Base-by-base conservation (phyloP, 2,113 vertebrate genomes). In the Gymnarchus niloticus region DNA sequence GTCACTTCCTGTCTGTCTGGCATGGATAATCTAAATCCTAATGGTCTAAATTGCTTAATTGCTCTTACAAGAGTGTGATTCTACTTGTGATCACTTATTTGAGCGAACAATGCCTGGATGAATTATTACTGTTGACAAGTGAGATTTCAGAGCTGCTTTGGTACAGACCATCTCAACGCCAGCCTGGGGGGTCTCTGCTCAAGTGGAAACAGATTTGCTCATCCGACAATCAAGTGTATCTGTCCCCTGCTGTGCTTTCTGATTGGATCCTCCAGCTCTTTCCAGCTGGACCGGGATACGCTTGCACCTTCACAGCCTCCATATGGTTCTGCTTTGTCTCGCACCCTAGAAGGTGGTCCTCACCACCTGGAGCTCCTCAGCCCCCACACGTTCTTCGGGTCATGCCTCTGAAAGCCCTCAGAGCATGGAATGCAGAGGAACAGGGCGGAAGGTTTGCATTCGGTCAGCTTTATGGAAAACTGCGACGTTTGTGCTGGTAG, bases 191-290 rank as follows among this genome's bases (percentile, higher is more conserved):
- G 33, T 44, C 37, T 85, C 41, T 44, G 33, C 83, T 57, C 83
- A 87, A 85, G 61, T 83, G 56, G 59, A 85, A 83, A 69, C 85
- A 57, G 85, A 84, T 86, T 80, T 86, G 14, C 59, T 56, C 25
- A 51, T 51, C 73, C 10, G 85, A 51, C 23, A 85, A 80, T 59
- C 51, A 69, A 76, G 56, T 80, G 56, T 83, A 85, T 85, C 77
- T 73, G 44, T 77, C 84, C 84, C 59, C 83, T 83, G 48, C 78
- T 87, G 52, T 8, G 57, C 21, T 81, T 84, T 85, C 23, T 86
- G 83, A 83, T 85, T 86, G 59, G 83, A 87, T 83, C 59, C 86
- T 28, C 57, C 52, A 14, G 23, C 37, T 44, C 48, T 1, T 25
- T 46, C 51, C 52, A 65, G n/a, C 84, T 54, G 61, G 49, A 56